A percentile compares a stretch with the other conserved stretches of the same genome.
Conservation (phyloP, 2,113 vertebrate genomes). For the Rhinogobius similis region DNA sequence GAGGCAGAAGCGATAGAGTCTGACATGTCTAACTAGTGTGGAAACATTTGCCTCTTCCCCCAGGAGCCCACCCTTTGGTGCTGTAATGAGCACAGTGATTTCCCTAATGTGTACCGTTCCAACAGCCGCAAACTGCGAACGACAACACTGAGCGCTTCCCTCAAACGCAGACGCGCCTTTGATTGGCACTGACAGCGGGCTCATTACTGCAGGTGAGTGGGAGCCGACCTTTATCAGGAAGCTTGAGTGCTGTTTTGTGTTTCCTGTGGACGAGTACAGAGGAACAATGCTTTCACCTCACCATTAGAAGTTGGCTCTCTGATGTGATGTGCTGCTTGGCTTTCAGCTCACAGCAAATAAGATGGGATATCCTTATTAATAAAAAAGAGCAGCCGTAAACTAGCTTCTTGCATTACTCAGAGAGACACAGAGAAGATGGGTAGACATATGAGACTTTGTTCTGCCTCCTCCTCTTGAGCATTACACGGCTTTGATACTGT, state of each 20-base stretch:
- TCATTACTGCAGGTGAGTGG: constrained; percentile 90
- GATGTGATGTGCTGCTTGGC: constrained; percentile 67
- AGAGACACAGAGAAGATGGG: constrained; percentile 53
- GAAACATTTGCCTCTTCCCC: constrained; percentile 68
- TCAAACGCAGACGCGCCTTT: constrained; percentile 71
- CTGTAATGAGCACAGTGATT: constrained; percentile 75
- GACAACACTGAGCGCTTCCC: constrained; percentile 63
- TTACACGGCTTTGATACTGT: constrained; percentile 64
- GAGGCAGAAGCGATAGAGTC: constrained; percentile 65
- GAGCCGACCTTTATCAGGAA: constrained; percentile 80
- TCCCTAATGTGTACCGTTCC: constrained; percentile 75
- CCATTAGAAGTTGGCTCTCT: constrained; percentile 74
- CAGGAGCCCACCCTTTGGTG: constrained; percentile 67
- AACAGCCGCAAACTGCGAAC: constrained; percentile 60
- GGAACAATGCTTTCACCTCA: constrained; percentile 76
- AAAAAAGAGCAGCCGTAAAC: constrained; percentile 72
- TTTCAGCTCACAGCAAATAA: constrained; percentile 77
- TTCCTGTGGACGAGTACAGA: constrained; percentile 82
- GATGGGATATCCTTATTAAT: constrained; percentile 78
- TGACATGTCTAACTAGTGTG: constrained; percentile 73
- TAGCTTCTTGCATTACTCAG: constrained; percentile 76
- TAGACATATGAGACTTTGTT: constrained; percentile 66
- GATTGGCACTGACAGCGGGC: constrained; percentile 82
- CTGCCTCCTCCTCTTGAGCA: constrained; percentile 60
- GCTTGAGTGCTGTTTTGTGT: constrained; percentile 87